phyloP scores from a whole-genome alignment of 2,888 invertebrate genomes.

The Amphiduros pacificus region DNA sequence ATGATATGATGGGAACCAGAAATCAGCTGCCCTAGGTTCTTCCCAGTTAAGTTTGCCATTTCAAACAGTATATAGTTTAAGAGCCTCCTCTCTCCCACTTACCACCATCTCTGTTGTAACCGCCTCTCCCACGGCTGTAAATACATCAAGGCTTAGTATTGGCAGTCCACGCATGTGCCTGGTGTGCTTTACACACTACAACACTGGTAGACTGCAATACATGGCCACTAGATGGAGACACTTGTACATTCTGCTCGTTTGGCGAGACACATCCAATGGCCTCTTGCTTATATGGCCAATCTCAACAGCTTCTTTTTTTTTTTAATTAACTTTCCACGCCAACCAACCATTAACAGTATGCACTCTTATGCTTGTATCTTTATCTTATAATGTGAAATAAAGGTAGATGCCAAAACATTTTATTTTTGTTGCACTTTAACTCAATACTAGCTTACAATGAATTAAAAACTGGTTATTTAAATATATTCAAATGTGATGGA shows the following conservation, averaged over 20 bases:
- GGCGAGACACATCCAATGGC: background rate
- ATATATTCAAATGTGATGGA: too few relatives aligned
- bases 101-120: slow-evolving; percentile 24
- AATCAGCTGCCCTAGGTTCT: slow-evolving; percentile 7
- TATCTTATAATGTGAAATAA: too few relatives aligned
- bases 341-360: too few relatives aligned
- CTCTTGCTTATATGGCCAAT: slow-evolving; percentile 4
- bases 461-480: too few relatives aligned
- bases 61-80: background rate
- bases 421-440: too few relatives aligned
- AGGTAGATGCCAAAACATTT: too few relatives aligned
- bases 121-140: slow-evolving; percentile 26
- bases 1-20: too few relatives aligned
- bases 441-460: too few relatives aligned
- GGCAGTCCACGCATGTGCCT: slow-evolving; percentile 7
- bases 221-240: slow-evolving; percentile 1
- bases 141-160: slow-evolving; percentile 15
- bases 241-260: background rate
- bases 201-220: slow-evolving; percentile 9
- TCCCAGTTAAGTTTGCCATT: slow-evolving; percentile 7
- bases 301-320: too few relatives aligned
- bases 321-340: too few relatives aligned
- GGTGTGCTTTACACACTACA: background rate
- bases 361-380: too few relatives aligned
- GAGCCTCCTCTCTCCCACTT: slow-evolving; percentile 18